Base-by-base conservation (phyloP, 2,797 vertebrate species). In the Sebastes reedi region DNA sequence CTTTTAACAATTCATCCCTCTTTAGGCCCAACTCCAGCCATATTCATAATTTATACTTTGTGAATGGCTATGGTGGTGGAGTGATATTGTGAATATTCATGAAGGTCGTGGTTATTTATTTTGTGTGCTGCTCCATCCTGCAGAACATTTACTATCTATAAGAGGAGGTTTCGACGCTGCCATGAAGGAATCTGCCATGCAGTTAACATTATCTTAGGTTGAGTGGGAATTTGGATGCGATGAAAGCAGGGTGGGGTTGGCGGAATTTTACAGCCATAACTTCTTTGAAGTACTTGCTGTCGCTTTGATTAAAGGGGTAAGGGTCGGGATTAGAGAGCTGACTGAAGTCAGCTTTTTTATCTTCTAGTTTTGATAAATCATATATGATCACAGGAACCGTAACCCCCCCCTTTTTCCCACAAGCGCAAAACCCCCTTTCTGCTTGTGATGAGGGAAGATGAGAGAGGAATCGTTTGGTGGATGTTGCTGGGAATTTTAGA, bases 31-130 rank as follows among this genome's bases (percentile, higher is more conserved):
- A 16, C 70, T 75, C 30, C 46, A 25, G 12, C 39, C 50, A 52
- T 75, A 86, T 93, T 86, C 65, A 91, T 92, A 82, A 92, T 92
- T 90, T 73, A 92, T 90, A 68, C 75, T 80, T 87, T 91, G 27
- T 91, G 84, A 91, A 88, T 88, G 85, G 71, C 76, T 83, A 60
- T 75, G 60, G 36, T 82, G 76, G 74, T 67, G 71, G 54, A 74
- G 39, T 39, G 71, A 55, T 73, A 30, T 27, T 54, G 46, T 82
- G 72, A 89, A 84, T 92, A 91, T 90, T 88, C 81, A 89, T 91
- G 75, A 82, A 67, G 74, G 65, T 32, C 42, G 20, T 72, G 77
- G 55, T 85, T 88, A 79, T 87, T 83, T 78, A 85, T 87, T 75
- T 74, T 76, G 61, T 60, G n/a, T 50, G 67, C 32, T 54, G 42